Conservation (phyloP, 2,113 vertebrate species). For the Hemibagrus wyckioides region DNA sequence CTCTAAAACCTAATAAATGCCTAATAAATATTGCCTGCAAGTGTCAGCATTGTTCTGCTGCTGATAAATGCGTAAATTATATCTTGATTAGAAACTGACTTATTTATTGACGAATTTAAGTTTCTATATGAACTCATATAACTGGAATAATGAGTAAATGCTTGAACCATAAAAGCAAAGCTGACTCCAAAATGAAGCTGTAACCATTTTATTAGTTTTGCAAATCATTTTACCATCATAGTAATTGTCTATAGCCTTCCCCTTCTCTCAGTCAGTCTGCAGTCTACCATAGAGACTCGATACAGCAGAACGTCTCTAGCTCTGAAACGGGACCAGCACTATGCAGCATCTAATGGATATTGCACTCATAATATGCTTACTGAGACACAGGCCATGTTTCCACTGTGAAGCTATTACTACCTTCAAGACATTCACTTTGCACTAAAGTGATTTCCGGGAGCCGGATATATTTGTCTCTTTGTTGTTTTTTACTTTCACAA, state of each 20-base stretch:
- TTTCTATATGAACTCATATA: background rate
- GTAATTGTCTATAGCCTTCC: slow-evolving; percentile 50
- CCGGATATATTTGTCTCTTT: background rate
- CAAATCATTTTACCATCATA: slow-evolving; percentile 53
- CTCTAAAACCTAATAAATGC: background rate
- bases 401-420: slow-evolving; percentile 32
- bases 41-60: background rate
- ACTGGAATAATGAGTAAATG: background rate
- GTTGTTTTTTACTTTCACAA: background rate
- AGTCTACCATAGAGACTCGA: slow-evolving; percentile 65
- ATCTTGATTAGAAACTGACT: background rate
- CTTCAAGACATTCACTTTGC: slow-evolving; percentile 36
- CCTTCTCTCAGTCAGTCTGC: slow-evolving; percentile 51
- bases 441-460: slow-evolving; percentile 6
- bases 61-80: background rate
- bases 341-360: slow-evolving; percentile 35
- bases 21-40: background rate
- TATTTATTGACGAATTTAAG: background rate
- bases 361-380: slow-evolving; percentile 32
- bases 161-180: background rate
- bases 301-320: slow-evolving; percentile 54
- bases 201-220: slow-evolving; percentile 40
- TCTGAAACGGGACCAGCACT: slow-evolving; percentile 53
- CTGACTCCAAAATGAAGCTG: slow-evolving; percentile 26
- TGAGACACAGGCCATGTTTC: slow-evolving; percentile 14